Evolutionary conservation across 2,888 invertebrate species (phyloP).

Genomic region (Acholoe squamosa): DNA sequence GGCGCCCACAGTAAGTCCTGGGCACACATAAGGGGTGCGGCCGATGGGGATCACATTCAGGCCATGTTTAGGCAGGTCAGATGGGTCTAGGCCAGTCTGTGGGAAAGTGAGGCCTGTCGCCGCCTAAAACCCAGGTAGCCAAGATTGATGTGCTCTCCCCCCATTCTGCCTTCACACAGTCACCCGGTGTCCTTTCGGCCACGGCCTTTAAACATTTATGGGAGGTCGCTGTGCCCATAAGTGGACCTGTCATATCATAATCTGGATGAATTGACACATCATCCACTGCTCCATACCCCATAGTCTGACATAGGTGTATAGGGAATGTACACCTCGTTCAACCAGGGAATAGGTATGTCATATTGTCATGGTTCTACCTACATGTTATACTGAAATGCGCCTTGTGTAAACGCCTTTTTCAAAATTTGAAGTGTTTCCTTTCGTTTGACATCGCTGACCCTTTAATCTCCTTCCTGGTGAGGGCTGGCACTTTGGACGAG

Average conservation of each 20-base stretch:
- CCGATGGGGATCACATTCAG: constrained; percentile 10
- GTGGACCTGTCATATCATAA: constrained; percentile 13
- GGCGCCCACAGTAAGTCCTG: constrained; percentile 12
- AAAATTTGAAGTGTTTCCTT: constrained; percentile 13
- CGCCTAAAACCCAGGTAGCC: constrained; percentile 29
- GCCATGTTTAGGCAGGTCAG: constrained; percentile 40
- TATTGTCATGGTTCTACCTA: neutral
- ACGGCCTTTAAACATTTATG: constrained; percentile 11
- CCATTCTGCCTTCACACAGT: neutral
- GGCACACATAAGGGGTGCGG: constrained; percentile 24
- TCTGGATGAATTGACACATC: neutral
- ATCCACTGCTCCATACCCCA: neutral
- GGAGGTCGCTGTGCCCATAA: neutral
- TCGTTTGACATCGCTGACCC: constrained; percentile 7
- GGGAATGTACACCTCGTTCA: neutral
- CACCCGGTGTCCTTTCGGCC: neutral
- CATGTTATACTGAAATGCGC: neutral
- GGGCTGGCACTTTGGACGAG: neutral
- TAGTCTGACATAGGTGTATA: neutral
- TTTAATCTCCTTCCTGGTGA: constrained; percentile 7
- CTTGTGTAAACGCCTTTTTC: neutral
- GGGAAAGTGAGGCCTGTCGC: constrained; percentile 48
- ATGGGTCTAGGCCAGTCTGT: constrained; percentile 52
- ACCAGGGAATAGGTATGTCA: neutral
- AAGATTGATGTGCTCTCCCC: constrained; percentile 4